These are phyloP conservation scores for Sardinella longiceps DNA, from an alignment of 2,797 vertebrate species.

Conservation along the genomic window DNA sequence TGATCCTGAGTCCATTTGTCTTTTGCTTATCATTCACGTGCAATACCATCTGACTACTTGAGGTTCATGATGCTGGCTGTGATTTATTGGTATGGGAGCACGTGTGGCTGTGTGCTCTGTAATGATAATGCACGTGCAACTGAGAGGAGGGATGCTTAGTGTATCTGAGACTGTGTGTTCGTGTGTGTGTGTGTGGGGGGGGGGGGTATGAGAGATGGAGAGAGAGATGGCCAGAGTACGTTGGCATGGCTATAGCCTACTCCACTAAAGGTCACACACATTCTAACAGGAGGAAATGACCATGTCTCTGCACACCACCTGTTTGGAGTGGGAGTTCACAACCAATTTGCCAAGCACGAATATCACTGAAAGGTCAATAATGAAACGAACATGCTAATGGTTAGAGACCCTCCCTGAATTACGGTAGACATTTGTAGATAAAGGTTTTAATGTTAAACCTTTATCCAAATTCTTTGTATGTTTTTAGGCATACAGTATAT, in stretches of 20 bases:
- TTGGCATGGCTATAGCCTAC: neutral
- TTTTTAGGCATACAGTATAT: neutral
- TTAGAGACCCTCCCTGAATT: neutral
- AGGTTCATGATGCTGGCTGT: neutral
- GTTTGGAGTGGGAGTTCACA: neutral
- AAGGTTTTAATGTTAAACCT: neutral
- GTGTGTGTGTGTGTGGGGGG: slow-evolving; percentile 19
- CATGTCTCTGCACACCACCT: neutral
- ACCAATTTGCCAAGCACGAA: neutral
- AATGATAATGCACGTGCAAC: neutral
- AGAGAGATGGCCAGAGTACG: neutral
- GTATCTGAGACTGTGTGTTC: neutral
- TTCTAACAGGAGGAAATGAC: slow-evolving; percentile 14
- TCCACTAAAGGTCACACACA: slow-evolving; percentile 1
- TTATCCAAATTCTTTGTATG: neutral
- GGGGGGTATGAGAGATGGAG: neutral
- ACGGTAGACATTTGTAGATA: neutral
- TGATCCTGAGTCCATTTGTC: neutral
- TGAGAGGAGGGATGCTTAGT: neutral
- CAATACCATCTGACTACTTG: neutral
- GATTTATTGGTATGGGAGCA: neutral
- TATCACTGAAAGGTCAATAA: neutral
- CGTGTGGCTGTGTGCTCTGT: neutral
- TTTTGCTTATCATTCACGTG: neutral
- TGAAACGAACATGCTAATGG: neutral